Percentiles rank a stretch among this genome's conserved stretches.
These are phyloP conservation scores for Neodiprion fabricii DNA, from an alignment of 1,140 invertebrate genomes.

Conservation along the genomic window DNA sequence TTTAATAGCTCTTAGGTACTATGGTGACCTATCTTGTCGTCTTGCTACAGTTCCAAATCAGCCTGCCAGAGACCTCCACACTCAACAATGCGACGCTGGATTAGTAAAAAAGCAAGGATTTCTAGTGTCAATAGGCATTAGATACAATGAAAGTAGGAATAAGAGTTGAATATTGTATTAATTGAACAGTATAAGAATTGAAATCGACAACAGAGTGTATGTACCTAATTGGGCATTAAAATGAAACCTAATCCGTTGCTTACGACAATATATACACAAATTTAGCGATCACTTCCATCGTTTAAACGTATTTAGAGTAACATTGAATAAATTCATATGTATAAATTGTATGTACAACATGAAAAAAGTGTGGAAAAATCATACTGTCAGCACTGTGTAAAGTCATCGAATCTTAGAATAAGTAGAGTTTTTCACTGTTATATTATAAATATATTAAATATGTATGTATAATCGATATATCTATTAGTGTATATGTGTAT, in stretches of 20 bases:
- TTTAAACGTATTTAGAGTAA: no score
- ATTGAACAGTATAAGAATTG: no score
- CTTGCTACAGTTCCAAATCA: constrained; percentile 74
- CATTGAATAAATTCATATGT: no score
- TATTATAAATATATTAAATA: not conserved
- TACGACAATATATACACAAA: no score
- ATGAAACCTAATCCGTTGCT: no score
- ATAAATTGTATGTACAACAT: not conserved
- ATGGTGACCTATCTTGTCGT: constrained; percentile 77
- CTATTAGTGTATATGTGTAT: not conserved
- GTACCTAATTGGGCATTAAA: no score
- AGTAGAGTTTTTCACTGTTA: not conserved
- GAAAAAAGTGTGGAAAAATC: not conserved
- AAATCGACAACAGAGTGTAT: no score
- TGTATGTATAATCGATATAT: not conserved
- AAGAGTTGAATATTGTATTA: no score
- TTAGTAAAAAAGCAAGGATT: not conserved
- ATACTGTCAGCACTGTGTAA: not conserved
- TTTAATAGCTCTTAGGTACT: constrained; percentile 67
- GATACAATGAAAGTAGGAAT: no score
- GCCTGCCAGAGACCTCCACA: constrained; percentile 64
- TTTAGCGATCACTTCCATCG: no score
- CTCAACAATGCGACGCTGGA: not conserved
- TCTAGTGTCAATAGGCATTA: no score
- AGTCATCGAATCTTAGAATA: not conserved